Percentiles rank a stretch among this genome's conserved stretches.
Evolutionary conservation across 2,888 invertebrate genomes (phyloP).

Genomic region (Salticus scenicus): DNA sequence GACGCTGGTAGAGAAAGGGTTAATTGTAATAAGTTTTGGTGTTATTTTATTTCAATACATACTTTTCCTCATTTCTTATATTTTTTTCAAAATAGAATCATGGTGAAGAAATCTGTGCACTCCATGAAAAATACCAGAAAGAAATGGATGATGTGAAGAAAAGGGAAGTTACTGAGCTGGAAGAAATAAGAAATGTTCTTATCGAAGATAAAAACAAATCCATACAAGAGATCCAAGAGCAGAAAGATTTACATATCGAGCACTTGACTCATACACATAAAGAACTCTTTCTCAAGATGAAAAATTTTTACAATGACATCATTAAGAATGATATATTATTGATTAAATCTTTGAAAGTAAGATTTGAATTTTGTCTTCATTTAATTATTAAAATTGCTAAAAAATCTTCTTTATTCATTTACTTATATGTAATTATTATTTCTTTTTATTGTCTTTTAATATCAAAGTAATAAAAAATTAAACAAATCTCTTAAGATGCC

Average conservation of each 20-base stretch:
- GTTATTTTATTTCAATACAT: no score
- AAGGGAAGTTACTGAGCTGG: conserved; percentile 85
- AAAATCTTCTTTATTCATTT: no score
- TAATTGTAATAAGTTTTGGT: no score
- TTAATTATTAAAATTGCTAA: no score
- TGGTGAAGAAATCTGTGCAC: conserved; percentile 79
- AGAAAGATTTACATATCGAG: conserved; percentile 90
- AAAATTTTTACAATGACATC: conserved; percentile 96
- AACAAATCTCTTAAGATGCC: no score
- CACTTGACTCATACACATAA: conserved; percentile 88
- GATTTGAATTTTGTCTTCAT: no score
- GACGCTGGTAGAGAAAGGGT: no score
- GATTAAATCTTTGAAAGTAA: conserved; percentile 89
- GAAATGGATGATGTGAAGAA: conserved; percentile 83
- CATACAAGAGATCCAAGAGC: conserved; percentile 86
- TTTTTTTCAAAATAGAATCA: conserved; percentile 75
- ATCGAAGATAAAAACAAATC: conserved; percentile 79
- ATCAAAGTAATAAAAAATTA: not conserved
- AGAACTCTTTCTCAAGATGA: conserved; percentile 89
- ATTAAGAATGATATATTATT: conserved; percentile 93
- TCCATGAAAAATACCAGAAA: conserved; percentile 81
- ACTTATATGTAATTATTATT: not conserved
- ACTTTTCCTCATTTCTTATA: no score
- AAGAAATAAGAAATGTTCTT: conserved; percentile 83
- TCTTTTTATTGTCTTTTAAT: not conserved